Evolutionary conservation across 2,888 invertebrate genomes (phyloP).

Genomic region (Mythimna pallens): DNA sequence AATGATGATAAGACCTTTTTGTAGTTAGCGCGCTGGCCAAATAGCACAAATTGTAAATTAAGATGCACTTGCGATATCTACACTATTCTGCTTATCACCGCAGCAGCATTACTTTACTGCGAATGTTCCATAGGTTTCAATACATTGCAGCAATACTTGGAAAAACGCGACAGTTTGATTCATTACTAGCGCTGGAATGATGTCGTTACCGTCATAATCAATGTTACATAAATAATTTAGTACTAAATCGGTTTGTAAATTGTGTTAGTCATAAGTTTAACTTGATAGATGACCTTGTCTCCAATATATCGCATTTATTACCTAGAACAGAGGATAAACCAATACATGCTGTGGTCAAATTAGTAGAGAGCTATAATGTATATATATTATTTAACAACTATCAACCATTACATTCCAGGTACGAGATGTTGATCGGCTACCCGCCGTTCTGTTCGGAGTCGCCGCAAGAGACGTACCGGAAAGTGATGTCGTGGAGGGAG

Average conservation of each 20-base stretch:
- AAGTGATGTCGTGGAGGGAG: slow-evolving; percentile 99
- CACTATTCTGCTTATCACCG: not conserved
- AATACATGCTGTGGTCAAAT: not conserved
- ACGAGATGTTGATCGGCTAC: slow-evolving; percentile 99
- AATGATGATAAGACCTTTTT: not conserved
- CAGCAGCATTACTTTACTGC: not conserved
- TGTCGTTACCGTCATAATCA: not conserved
- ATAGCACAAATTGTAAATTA: too few species aligned
- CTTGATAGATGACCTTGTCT: not conserved
- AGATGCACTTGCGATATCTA: not conserved
- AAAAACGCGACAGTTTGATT: not conserved
- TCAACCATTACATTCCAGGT: slow-evolving; percentile 74
- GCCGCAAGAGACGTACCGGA: slow-evolving; percentile 98
- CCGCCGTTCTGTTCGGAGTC: slow-evolving; percentile 99
- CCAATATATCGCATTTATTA: not conserved
- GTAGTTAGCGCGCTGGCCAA: not conserved
- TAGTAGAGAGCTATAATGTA: not conserved
- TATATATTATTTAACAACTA: not conserved
- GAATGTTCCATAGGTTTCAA: not conserved
- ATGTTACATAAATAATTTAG: not conserved
- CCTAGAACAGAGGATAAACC: not conserved
- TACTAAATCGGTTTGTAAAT: not conserved
- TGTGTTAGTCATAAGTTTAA: not conserved
- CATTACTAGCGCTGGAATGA: not conserved
- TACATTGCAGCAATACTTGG: not conserved